Evolutionary conservation across 1,140 invertebrate genomes (phyloP).

Genomic region (Phortica variegata): DNA sequence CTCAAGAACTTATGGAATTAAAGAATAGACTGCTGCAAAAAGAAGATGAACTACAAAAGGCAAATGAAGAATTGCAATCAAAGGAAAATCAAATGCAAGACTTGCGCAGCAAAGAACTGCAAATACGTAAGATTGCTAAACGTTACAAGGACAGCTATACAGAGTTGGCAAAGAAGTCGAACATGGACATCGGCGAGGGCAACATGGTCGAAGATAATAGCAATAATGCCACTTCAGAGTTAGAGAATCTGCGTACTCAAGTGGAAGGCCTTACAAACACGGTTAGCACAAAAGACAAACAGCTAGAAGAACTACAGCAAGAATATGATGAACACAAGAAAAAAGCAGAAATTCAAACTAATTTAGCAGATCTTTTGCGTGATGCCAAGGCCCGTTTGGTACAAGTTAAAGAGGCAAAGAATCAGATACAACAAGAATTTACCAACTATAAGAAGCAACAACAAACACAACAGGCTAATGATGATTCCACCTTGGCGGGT

Average conservation of each 20-base stretch:
- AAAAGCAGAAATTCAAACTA: slow-evolving; percentile 67
- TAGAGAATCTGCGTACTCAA: slow-evolving; percentile 59
- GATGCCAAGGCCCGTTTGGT: slow-evolving; percentile 71
- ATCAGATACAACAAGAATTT: slow-evolving; percentile 62
- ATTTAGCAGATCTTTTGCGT: no score
- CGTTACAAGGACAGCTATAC: slow-evolving; percentile 89
- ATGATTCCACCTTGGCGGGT: slow-evolving; percentile 63
- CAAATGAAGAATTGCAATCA: slow-evolving; percentile 69
- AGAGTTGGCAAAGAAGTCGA: slow-evolving; percentile 63
- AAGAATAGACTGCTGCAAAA: slow-evolving; percentile 62
- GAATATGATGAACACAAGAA: slow-evolving; percentile 72
- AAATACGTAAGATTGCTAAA: slow-evolving; percentile 87
- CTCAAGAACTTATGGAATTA: slow-evolving; percentile 62
- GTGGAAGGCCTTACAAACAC: slow-evolving; percentile 67
- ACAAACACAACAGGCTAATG: slow-evolving; percentile 57
- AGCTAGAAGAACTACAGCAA: slow-evolving; percentile 67
- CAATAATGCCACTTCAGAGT: slow-evolving; percentile 38
- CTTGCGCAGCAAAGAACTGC: slow-evolving; percentile 73
- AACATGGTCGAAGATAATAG: slow-evolving; percentile 1
- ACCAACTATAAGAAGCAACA: slow-evolving; percentile 31
- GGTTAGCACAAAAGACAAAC: slow-evolving; percentile 61
- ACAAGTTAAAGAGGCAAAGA: slow-evolving; percentile 68
- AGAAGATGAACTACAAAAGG: slow-evolving; percentile 63
- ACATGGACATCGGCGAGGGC: slow-evolving; percentile 44
- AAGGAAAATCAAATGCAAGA: slow-evolving; percentile 73